Evolutionary conservation across 2,113 vertebrate genomes (phyloP), one percentile per base, ranked within the genome.

Genomic region (Lampris megalopsis): DNA sequence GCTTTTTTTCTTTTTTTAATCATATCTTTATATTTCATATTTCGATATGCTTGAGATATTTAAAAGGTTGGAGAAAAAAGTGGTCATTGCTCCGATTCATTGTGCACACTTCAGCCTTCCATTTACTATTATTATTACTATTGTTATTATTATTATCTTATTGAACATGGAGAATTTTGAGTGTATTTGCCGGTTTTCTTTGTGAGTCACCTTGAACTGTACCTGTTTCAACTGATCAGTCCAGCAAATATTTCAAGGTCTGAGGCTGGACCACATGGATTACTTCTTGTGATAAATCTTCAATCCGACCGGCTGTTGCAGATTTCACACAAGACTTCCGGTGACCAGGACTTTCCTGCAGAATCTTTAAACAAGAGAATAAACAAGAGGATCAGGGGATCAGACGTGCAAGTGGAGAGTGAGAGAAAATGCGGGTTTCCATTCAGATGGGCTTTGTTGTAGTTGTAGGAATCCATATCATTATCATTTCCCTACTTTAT

Each of bases 1-100:
- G 87, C 89, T 89, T 93, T 93, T 92, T 88, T 79, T 88, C 86
- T 88, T 89, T 93, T 93, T 92, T 92, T 88, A 77, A 91, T 91
- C 81, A 85, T 86, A 90, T 87, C 87, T 91, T 91, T 90, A 80
- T 84, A 88, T 91, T 93, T 93, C 91, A 80, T 84, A 88, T 91
- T 93, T 93, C 91, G 91, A 94, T 93, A 91, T 86, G 85, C 87
- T 87, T 73, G 73, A 83, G 82, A 87, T 88, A 73, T 87, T 82
- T 84, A 71, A 92, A 92, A 85, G 84, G 81, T 73, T 68, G 45
- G 81, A 71, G 40, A 45, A 82, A 81, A 76, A 80, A 84, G 77
- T 83, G 80, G 67, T 73, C 41, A n/a, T 38, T 63, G 60, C 56
- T 38, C 24, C 48, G 53, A 72, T 73, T 77, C 74, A 74, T 75